A percentile compares a stretch with the other conserved stretches of the same genome.
phyloP scores from a whole-genome alignment of 2,113 vertebrate species.

The Dicentrarchus labrax region DNA sequence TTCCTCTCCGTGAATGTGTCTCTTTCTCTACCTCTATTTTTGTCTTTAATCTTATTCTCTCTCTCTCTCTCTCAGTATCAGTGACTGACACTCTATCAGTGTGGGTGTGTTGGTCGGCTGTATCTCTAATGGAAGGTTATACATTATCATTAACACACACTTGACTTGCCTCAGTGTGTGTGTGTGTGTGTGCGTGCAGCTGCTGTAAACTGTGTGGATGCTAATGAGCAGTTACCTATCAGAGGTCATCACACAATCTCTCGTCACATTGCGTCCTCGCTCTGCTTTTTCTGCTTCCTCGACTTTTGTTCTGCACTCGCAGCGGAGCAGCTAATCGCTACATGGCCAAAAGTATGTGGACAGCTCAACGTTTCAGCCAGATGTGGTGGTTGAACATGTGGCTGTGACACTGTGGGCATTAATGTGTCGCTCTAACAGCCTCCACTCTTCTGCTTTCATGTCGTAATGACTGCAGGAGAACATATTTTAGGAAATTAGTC shows the following conservation, averaged over 20 bases:
- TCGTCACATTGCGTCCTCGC: background rate
- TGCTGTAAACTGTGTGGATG: conserved; percentile 22
- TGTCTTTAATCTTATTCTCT: background rate
- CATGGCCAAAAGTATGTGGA: background rate
- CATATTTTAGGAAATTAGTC: too few species aligned
- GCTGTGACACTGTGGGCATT: too few species aligned
- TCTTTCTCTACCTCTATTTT: background rate
- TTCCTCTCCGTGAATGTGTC: background rate
- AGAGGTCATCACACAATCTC: background rate
- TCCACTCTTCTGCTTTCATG: too few species aligned
- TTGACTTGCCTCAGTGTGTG: conserved; percentile 4
- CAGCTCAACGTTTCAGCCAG: background rate
- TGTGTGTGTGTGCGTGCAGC: background rate
- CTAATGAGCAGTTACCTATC: conserved; percentile 47
- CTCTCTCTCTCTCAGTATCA: conserved; percentile 13
- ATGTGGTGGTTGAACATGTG: background rate
- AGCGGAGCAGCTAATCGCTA: background rate
- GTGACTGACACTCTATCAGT: background rate
- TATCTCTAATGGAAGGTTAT: conserved; percentile 47
- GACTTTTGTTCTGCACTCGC: background rate
- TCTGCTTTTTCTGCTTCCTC: background rate
- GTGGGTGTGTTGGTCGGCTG: conserved; percentile 10
- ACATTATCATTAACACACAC: conserved; percentile 47
- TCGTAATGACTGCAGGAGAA: too few species aligned
- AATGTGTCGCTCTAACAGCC: too few species aligned